Conservation (phyloP, 1,140 invertebrate genomes). For the Ridgeia piscesae region DNA sequence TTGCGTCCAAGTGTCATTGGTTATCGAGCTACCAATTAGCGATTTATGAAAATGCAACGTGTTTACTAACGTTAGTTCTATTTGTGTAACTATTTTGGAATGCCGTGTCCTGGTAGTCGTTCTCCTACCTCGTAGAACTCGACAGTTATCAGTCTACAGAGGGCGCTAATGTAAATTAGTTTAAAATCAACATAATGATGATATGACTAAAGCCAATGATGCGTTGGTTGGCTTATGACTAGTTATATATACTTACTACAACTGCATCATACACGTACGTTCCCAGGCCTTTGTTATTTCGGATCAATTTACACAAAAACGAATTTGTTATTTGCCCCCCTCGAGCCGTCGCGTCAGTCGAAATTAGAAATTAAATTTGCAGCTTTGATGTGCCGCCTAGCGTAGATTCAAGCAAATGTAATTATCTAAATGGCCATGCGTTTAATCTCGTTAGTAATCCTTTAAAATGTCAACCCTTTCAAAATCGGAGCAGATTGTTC, state of each 20-base stretch:
- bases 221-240: too few species aligned
- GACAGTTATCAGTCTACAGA: too few species aligned
- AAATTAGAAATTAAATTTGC: neutral
- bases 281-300: neutral
- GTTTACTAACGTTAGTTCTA: too few species aligned
- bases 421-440: neutral
- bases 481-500: neutral
- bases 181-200: too few species aligned
- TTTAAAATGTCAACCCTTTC: neutral
- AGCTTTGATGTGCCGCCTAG: conserved; percentile 3
- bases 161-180: too few species aligned
- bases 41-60: too few species aligned
- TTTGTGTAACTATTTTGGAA: too few species aligned
- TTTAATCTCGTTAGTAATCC: neutral
- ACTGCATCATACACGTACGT: neutral
- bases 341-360: neutral
- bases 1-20: too few species aligned
- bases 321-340: neutral
- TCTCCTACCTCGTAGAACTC: too few species aligned
- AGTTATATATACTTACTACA: neutral
- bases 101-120: too few species aligned
- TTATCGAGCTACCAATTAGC: too few species aligned
- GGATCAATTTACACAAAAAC: neutral
- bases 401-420: neutral
- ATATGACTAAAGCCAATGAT: too few species aligned